Conservation (phyloP, 2,113 vertebrate species). For the Chloroceryle aenea region DNA sequence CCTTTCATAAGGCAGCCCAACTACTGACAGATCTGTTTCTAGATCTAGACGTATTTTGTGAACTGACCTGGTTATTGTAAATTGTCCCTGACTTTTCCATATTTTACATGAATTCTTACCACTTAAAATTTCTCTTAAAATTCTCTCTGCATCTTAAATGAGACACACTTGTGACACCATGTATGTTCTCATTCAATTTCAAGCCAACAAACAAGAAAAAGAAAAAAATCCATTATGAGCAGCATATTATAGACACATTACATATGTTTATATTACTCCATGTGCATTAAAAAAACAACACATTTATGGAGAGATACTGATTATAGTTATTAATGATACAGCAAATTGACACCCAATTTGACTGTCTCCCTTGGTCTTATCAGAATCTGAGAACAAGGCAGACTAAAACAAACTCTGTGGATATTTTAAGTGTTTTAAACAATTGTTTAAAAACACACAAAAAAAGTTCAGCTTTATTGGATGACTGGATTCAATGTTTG, state of each 20-base stretch:
- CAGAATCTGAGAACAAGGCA: not conserved
- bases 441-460: not conserved
- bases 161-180: not conserved
- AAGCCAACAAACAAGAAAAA: not conserved
- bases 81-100: not conserved
- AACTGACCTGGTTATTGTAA: not conserved
- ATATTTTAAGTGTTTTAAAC: not conserved
- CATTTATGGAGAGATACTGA: not conserved
- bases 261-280: not conserved
- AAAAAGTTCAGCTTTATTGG: not conserved
- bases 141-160: not conserved
- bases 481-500: not conserved
- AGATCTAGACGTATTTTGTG: not conserved
- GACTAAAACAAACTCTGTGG: not conserved
- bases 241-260: not conserved
- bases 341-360: not conserved
- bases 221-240: not conserved
- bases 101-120: not conserved
- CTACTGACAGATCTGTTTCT: not conserved
- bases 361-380: not conserved
- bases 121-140: not conserved
- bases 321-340: not conserved
- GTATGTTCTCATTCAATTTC: not conserved
- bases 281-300: not conserved
- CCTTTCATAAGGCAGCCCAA: not conserved